These are phyloP conservation scores for Fregata magnificens DNA, from an alignment of 2,113 vertebrate genomes.

Conservation along the genomic window DNA sequence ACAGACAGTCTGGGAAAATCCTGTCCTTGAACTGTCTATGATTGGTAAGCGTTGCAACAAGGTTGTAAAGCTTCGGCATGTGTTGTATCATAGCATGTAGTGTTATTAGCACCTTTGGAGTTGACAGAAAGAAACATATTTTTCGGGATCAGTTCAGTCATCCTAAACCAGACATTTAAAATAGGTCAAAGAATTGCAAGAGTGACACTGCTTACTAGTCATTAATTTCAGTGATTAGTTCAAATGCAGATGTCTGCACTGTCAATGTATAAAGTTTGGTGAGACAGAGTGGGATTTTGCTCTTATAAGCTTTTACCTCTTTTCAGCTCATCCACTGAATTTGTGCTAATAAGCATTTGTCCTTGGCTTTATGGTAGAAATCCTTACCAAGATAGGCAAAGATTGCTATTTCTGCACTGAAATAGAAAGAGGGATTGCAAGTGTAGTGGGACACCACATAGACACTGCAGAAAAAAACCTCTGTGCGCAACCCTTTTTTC, in stretches of 20 bases:
- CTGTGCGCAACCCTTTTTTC: background rate
- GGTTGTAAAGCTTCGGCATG: background rate
- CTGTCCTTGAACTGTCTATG: background rate
- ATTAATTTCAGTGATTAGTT: background rate
- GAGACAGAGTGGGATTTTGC: background rate
- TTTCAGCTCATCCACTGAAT: background rate
- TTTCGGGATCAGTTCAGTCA: background rate
- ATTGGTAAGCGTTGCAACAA: background rate
- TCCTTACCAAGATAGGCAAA: background rate
- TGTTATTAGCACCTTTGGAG: background rate
- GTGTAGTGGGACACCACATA: fast-evolving
- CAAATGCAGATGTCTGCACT: background rate
- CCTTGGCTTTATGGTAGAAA: background rate
- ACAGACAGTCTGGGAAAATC: background rate
- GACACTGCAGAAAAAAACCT: background rate
- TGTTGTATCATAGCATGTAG: background rate
- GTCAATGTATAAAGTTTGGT: background rate
- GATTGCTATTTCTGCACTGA: background rate
- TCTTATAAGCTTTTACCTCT: background rate
- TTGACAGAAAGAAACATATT: background rate
- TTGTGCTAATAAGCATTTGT: background rate
- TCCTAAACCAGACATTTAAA: background rate
- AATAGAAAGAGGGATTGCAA: background rate
- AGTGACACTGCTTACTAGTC: background rate
- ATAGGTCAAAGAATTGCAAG: background rate